Conservation (phyloP, 2,113 vertebrate genomes). For the Sturnira hondurensis region DNA sequence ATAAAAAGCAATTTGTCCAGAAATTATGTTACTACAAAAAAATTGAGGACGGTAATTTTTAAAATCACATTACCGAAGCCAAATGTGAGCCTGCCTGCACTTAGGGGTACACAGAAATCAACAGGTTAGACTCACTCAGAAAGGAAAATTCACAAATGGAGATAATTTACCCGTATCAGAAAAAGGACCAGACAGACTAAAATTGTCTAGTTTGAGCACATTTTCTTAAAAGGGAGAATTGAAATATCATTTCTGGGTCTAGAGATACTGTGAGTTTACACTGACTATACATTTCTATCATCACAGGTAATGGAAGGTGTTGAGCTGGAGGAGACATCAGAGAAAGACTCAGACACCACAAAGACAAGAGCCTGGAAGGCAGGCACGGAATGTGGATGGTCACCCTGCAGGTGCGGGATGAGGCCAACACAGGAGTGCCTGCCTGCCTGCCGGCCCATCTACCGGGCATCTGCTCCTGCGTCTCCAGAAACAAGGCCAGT, state of each 20-base stretch:
- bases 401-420: background rate
- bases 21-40: constrained; percentile 83
- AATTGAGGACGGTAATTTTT: constrained; percentile 56
- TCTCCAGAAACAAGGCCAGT: background rate
- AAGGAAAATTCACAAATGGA: background rate
- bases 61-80: constrained; percentile 73
- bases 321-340: background rate
- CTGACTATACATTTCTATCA: background rate
- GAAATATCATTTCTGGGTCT: background rate
- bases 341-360: background rate
- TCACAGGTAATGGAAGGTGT: background rate
- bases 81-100: constrained; percentile 72
- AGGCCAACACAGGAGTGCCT: background rate
- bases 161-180: background rate
- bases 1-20: constrained; percentile 90
- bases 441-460: background rate
- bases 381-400: no score
- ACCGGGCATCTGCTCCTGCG: background rate
- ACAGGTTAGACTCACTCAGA: constrained; percentile 23
- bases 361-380: background rate
- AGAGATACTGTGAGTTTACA: background rate
- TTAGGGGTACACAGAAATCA: constrained; percentile 17
- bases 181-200: background rate
- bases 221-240: background rate
- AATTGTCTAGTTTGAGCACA: background rate